Evolutionary conservation across 1,140 invertebrate species (phyloP), one percentile per base, ranked within the genome.

Genomic region (Hestina assimilis): DNA sequence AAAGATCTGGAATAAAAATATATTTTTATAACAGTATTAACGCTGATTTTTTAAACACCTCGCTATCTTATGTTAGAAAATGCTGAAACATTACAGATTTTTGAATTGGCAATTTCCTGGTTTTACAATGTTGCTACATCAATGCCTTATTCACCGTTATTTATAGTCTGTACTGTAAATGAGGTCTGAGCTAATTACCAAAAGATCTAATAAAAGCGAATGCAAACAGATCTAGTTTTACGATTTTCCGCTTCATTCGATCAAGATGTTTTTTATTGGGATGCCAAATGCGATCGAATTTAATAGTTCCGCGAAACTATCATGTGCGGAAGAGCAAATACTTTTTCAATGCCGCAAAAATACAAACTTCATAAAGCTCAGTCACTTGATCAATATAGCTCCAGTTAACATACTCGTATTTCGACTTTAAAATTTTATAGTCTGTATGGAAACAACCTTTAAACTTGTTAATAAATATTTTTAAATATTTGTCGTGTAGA

Each of bases 171-270:
- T 38, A 7, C 14, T 15, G 31, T 15, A 14, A 15, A 15, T 4
- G 14, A 9, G 33, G 19, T 17, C 33, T 11, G 33, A 7, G 8
- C 3, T 48, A 48, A 48, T 48, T 35, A 23, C 11, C 11, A 12
- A 48, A 47, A 20, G 29, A 48, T 23, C n/a, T 48, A 35, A 48
- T 48, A 48, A 48, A 17, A 38, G 33, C 14, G 15, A 38, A 35
- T n/a, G 19, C 45, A 17, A 48, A 48, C 45, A 20, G 23, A 35
- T 29, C 28, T 35, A 33, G 45, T 48, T 48, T 48, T 48, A 48
- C 45, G 45, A 12, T 48, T 33, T 48, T 33, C 45, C 28, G 45
- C 33, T 9, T 9, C 15, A 38, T 38, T 17, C 33, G 33, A 6
- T 38, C 15, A 17, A 38, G 14, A 38, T 19, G 33, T 38, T 38